Evolutionary conservation across 2,113 vertebrate genomes (phyloP), one percentile per base, ranked within the genome.

Genomic region (Dolichotis patagonum): DNA sequence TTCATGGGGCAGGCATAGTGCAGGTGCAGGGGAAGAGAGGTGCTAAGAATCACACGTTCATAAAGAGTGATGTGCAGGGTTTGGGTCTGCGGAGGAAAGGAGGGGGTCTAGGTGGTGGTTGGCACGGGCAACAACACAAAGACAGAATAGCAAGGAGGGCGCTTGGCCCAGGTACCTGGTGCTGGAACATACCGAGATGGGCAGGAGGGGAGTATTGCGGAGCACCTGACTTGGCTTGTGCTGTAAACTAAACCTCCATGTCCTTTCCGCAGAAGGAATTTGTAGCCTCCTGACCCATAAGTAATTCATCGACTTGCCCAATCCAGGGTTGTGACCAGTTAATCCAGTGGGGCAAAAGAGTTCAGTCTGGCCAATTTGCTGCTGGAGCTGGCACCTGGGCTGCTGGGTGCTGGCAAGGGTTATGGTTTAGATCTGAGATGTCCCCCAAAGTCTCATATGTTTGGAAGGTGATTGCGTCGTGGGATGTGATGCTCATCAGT

Each of bases 121-220:
- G 0, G 22, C 0, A 0, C 3, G 9, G 67, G 54, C 24, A 6
- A 0, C 0, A 19, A 75, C 1, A 7, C 17, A 0, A 5, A 52
- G 58, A 3, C n/a, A 16, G 81, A 3, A 10, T 30, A 19, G 58
- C n/a, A 17, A 17, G 12, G 20, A 12, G 5, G 41, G 0, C 24
- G 1, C 16, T n/a, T 56, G 1, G n/a, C 11, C 12, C 35, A 3
- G 54, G 24, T 43, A 10, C 5, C 5, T 0, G 2, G 35, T 1
- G 49, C 78, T 8, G n/a, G 89, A 13, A 19, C n/a, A 58, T 32
- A 1, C 22, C 0, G 0, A 85, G 49, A 26, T 5, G 5, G 58
- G 13, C 14, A 13, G 41, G 6, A 22, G 41, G 35, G 52, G 62
- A 41, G 5, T 2, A 3, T 43, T 9, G 30, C 24, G 1, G n/a